Evolutionary conservation across 2,888 invertebrate genomes (phyloP), one percentile per base, ranked within the genome.

Genomic region (Torymus aiolomorphi): DNA sequence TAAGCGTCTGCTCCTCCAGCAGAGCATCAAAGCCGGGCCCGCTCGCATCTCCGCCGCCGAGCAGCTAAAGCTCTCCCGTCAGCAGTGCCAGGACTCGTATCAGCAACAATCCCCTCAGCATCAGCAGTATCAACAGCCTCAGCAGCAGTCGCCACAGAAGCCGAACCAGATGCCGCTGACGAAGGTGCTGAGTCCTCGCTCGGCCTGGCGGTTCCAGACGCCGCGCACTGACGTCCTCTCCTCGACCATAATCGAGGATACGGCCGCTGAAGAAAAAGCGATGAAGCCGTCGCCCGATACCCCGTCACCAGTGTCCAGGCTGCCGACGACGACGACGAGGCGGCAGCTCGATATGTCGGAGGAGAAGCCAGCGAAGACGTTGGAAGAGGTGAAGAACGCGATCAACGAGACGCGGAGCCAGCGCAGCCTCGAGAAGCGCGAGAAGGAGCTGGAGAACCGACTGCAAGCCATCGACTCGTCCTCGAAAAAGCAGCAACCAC

Each of bases 201-300:
- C 95, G 0, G 94, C 93, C 81, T 95, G 95, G 95, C 91, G 95
- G 83, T 95, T 95, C 86, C 93, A 94, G 56, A 94, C 94, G 84
- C 95, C 95, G 1, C 92, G 96, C 85, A 96, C 95, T 24, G 96
- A 97, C 86, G 96, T 97, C 73, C 93, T 97, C 87, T 96, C 96
- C 61, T 95, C 95, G 65, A 96, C 96, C 78, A 97, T 97, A 89
- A 94, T 94, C 59, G 97, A 97, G 92, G 97, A 95, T 84, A 94
- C 95, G 86, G 96, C 96, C 87, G 95, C 94, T 87, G 96, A 96
- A 87, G 95, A 96, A 84, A 94, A 88, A 52, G 90, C 90, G 0
- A 89, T 89, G 89, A 89, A 90, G 71, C 87, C 89, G 1, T 90
- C 90, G 0, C 89, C 88, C 2, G 89, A 89, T 49, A 83, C 82